Evolutionary conservation across 2,113 vertebrate species (phyloP), one percentile per base, ranked within the genome.

Genomic region (Centropristis striata): DNA sequence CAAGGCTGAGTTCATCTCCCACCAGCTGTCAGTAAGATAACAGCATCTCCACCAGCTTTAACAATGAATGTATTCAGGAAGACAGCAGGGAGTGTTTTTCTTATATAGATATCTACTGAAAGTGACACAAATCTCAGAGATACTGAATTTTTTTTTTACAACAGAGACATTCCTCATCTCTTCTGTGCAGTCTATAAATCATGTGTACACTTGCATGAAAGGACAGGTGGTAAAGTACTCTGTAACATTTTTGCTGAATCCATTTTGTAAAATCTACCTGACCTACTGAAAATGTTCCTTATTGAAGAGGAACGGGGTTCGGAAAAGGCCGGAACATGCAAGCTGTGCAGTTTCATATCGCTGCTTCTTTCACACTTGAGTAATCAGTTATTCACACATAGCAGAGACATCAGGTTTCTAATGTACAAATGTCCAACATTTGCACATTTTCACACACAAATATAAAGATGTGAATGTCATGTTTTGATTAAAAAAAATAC

Each of bases 21-120:
- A 39, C 64, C 59, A 65, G 28, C 80, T 85, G 84, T 44, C 78
- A 74, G 53, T 18, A 1, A 81, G 74, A 88, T 86, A 87, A 69
- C 46, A 64, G 47, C 68, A 75, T 49, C 80, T 83, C 71, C 2
- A 14, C 32, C 21, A 46, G 23, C 42, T 80, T 58, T 20, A 82
- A 93, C 92, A 92, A 90, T 85, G 74, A 67, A 18, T 41, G 60
- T 37, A 81, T 90, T 91, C 82, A 92, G 79, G 51, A 64, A 42
- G 59, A 51, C n/a, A 9, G 14, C 20, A 0, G 37, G 80, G 80
- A 80, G 79, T 75, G 49, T 65, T 63, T 79, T 72, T 54, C 36
- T 59, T 46, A 41, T 58, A 75, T 16, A 65, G 80, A 85, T 85
- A 79, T n/a, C 41, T 5, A 16, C 59, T 66, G 25, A 84, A 78